Percentiles rank a stretch among this genome's conserved stretches.
phyloP scores from a whole-genome alignment of 2,888 invertebrate species.

The Andrena camellia region DNA sequence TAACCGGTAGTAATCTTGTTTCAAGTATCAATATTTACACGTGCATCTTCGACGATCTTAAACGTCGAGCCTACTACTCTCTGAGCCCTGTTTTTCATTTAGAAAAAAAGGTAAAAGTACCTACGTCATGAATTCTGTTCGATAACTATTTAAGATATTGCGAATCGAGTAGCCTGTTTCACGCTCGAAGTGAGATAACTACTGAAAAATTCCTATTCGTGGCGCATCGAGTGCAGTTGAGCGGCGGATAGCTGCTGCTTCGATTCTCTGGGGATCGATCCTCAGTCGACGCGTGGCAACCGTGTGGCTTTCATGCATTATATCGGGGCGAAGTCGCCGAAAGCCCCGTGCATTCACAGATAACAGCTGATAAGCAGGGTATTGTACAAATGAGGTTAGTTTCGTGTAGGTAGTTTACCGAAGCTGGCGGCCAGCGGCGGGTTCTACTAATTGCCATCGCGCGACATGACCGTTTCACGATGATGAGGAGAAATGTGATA shows the following conservation, averaged over 20 bases:
- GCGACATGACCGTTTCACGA: constrained; percentile 69
- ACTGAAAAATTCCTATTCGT: too few species aligned
- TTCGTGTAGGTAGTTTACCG: constrained; percentile 35
- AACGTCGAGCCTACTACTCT: too few species aligned
- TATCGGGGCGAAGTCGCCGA: not conserved
- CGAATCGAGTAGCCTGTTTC: too few species aligned
- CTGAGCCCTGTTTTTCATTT: too few species aligned
- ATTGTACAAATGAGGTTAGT: constrained; percentile 53
- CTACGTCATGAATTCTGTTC: too few species aligned
- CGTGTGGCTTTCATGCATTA: constrained; percentile 22
- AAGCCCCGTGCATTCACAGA: constrained; percentile 7
- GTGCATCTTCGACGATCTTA: too few species aligned
- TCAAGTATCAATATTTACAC: too few species aligned
- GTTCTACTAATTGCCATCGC: constrained; percentile 17
- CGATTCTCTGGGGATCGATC: constrained; percentile 49
- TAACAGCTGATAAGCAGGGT: constrained; percentile 54
- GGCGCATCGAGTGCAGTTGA: constrained; percentile 19
- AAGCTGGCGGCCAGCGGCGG: constrained; percentile 27
- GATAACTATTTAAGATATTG: too few species aligned
- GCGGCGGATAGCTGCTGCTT: constrained; percentile 15
- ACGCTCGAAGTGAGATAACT: too few species aligned
- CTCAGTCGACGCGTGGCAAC: constrained; percentile 58
- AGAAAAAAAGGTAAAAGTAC: too few species aligned
- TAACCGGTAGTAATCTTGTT: too few species aligned
- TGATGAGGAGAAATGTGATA: constrained; percentile 83